Conservation (phyloP, 2,888 invertebrate genomes). For the Zelleria hepariella region DNA sequence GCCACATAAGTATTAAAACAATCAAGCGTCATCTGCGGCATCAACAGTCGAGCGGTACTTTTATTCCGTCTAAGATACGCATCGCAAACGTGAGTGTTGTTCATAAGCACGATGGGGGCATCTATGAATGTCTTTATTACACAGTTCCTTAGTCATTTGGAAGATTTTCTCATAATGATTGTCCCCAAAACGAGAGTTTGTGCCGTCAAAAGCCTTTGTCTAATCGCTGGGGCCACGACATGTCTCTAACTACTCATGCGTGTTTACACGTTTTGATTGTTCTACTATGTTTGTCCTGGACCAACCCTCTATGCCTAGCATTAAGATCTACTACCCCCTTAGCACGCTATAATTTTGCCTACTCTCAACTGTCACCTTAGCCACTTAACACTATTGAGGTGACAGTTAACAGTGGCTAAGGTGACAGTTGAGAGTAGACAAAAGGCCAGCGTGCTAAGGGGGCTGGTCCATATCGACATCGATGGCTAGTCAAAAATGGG, state of each 20-base stretch:
- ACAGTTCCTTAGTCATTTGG: constrained; percentile 65
- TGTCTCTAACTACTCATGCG: neutral
- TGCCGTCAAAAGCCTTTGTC: constrained; percentile 68
- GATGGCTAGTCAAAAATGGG: too few species aligned
- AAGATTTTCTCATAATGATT: constrained; percentile 73
- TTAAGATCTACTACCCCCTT: too few species aligned
- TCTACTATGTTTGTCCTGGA: neutral
- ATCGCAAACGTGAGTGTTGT: constrained; percentile 70
- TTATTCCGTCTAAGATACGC: constrained; percentile 64
- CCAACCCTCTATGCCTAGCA: neutral
- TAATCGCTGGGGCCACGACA: constrained; percentile 38
- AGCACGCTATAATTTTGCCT: too few species aligned
- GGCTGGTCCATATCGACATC: too few species aligned
- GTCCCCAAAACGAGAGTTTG: constrained; percentile 66
- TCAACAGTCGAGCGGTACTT: constrained; percentile 64
- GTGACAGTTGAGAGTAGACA: too few species aligned
- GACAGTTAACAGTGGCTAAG: too few species aligned
- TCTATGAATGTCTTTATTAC: constrained; percentile 72
- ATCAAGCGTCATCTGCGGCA: constrained; percentile 54
- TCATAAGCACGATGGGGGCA: constrained; percentile 62
- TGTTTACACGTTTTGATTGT: neutral
- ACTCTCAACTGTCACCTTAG: too few species aligned
- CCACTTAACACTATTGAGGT: too few species aligned
- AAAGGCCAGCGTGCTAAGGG: too few species aligned
- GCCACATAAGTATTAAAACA: constrained; percentile 43